Evolutionary conservation across 1,140 invertebrate species (phyloP).

Genomic region (Belonocnema kinseyi): DNA sequence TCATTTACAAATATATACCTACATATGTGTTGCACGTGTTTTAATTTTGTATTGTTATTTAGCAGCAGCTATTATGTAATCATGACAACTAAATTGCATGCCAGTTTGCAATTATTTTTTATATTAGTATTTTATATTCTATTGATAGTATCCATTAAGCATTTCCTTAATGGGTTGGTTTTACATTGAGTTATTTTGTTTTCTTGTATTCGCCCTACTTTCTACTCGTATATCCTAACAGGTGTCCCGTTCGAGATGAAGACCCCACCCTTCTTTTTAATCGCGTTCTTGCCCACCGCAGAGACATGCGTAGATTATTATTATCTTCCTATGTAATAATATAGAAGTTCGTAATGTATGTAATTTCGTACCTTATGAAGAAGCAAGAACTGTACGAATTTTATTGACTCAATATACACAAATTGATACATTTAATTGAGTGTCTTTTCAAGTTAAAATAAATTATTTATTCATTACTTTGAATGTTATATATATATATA

Average conservation of each 20-base stretch:
- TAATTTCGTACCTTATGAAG: background rate
- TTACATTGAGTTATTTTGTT: conserved; percentile 15
- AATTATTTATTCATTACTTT: background rate
- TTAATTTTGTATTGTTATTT: too few relatives aligned
- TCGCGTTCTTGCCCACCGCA: conserved; percentile 3
- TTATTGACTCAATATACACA: background rate
- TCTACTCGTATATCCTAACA: conserved; percentile 7
- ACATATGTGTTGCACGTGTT: too few relatives aligned
- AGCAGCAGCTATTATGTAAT: too few relatives aligned
- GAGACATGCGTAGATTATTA: background rate
- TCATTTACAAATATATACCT: too few relatives aligned
- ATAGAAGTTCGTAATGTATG: conserved; percentile 3
- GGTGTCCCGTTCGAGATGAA: conserved; percentile 29
- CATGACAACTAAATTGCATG: too few relatives aligned
- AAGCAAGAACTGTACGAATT: background rate
- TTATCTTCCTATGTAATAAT: background rate
- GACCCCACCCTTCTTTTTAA: conserved; percentile 14
- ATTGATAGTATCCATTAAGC: background rate
- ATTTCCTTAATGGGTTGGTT: background rate
- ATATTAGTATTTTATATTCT: background rate
- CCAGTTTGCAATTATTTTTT: too few relatives aligned
- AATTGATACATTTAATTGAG: too few relatives aligned
- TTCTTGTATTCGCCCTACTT: conserved; percentile 13
- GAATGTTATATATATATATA: background rate
- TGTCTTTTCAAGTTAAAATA: too few relatives aligned